phyloP scores from a whole-genome alignment of 1,140 invertebrate species.

The Pseudomyrmex gracilis region DNA sequence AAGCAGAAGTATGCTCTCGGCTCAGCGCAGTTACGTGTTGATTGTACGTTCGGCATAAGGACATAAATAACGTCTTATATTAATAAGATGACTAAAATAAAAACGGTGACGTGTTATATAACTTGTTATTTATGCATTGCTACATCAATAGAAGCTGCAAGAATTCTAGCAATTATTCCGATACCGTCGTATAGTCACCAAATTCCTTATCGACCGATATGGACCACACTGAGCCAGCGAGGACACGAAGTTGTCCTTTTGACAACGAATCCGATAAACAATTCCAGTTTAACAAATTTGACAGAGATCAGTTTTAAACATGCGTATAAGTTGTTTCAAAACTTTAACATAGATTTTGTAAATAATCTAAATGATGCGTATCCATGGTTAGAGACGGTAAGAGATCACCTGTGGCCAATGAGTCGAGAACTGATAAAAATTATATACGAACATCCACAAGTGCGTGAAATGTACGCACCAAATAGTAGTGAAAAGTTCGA shows the following conservation, averaged over 20 bases:
- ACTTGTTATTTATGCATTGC: neutral
- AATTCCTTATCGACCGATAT: slow-evolving; percentile 83
- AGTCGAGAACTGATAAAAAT: neutral
- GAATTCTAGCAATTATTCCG: slow-evolving; percentile 85
- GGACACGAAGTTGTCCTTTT: slow-evolving; percentile 84
- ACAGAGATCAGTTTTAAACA: slow-evolving; percentile 66
- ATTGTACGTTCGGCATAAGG: too few species aligned
- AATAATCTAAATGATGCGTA: neutral
- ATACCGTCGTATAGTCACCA: slow-evolving; percentile 87
- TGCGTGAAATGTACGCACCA: slow-evolving; percentile 67
- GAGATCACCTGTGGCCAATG: rapidly evolving
- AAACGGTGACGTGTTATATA: neutral
- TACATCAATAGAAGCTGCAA: slow-evolving; percentile 64
- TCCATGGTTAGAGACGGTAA: slow-evolving; percentile 4
- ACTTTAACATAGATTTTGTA: neutral
- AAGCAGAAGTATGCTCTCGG: too few species aligned
- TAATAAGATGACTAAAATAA: too few species aligned
- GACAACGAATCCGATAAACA: slow-evolving; percentile 77
- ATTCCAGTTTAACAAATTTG: slow-evolving; percentile 70
- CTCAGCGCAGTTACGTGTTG: too few species aligned
- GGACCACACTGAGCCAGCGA: slow-evolving; percentile 75
- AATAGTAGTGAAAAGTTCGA: slow-evolving; percentile 72
- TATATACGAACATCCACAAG: slow-evolving; percentile 54
- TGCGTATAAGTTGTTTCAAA: neutral
- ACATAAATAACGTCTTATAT: too few species aligned